Conservation (phyloP, 2,797 vertebrate genomes). For the Neostethus bicornis region DNA sequence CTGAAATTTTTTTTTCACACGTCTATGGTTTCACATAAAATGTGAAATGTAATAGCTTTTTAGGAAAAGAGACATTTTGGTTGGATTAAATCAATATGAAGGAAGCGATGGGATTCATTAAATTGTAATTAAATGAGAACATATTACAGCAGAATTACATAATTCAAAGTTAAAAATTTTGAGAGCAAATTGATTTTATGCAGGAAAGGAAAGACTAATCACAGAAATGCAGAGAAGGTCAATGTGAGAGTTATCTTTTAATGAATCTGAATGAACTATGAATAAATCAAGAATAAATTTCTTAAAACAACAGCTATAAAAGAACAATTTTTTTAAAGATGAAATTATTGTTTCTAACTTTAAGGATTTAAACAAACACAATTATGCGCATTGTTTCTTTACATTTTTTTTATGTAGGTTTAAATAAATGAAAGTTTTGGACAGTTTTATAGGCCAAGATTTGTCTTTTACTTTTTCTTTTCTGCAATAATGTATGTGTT, state of each 20-base stretch:
- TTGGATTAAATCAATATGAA: slow-evolving; percentile 40
- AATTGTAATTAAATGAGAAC: slow-evolving; percentile 21
- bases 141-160: slow-evolving; percentile 1
- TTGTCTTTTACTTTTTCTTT: slow-evolving; percentile 37
- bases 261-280: no score
- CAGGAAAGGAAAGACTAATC: not conserved
- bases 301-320: no score
- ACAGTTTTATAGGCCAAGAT: slow-evolving; percentile 37
- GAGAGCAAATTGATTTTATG: slow-evolving; percentile 20
- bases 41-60: slow-evolving; percentile 35
- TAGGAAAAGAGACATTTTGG: slow-evolving; percentile 18
- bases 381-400: slow-evolving; percentile 20
- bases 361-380: slow-evolving; percentile 13
- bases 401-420: not conserved
- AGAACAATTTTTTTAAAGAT: no score
- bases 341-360: no score
- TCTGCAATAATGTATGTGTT: slow-evolving; percentile 25
- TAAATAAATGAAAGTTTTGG: slow-evolving; percentile 8
- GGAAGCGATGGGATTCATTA: slow-evolving; percentile 32
- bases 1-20: no score
- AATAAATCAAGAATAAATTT: no score
- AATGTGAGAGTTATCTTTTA: no score
- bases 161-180: slow-evolving; percentile 18
- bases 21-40: slow-evolving; percentile 46
- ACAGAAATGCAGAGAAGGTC: not conserved